phyloP scores from a whole-genome alignment of 2,888 invertebrate genomes.

The Leucoma salicis region DNA sequence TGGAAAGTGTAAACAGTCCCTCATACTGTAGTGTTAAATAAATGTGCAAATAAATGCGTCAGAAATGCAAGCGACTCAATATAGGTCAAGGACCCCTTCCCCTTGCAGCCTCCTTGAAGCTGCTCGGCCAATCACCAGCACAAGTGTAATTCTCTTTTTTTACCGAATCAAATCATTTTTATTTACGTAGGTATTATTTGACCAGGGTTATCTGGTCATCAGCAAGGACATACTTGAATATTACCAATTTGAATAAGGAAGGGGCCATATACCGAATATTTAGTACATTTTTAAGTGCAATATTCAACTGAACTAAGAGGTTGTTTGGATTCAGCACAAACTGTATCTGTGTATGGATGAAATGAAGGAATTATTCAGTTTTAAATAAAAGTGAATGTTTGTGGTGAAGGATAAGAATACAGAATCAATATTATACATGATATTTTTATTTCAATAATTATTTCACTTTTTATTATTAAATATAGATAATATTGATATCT shows the following conservation, averaged over 20 bases:
- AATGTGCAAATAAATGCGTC: constrained; percentile 38
- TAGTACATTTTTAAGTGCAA: constrained; percentile 13
- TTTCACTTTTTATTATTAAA: no score
- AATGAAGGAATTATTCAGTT: no score
- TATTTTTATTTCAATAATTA: no score
- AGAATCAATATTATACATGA: no score
- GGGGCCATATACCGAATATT: constrained; percentile 26
- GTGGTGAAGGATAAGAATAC: no score
- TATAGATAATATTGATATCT: no score
- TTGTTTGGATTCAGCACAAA: no score
- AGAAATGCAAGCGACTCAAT: constrained; percentile 46
- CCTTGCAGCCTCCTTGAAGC: constrained; percentile 77
- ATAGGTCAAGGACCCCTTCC: constrained; percentile 76
- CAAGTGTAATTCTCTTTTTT: constrained; percentile 59
- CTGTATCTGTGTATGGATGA: no score
- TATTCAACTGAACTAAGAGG: not conserved
- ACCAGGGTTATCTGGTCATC: constrained; percentile 68
- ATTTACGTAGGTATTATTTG: constrained; percentile 72
- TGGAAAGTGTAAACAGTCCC: constrained; percentile 4
- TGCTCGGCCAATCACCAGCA: constrained; percentile 73
- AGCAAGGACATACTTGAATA: constrained; percentile 64
- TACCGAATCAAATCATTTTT: constrained; percentile 77
- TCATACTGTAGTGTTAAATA: constrained; percentile 35
- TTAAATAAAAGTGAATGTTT: no score
- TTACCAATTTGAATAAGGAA: constrained; percentile 42